A percentile compares a stretch with the other conserved stretches of the same genome.
Evolutionary conservation across 2,797 vertebrate species (phyloP).

Genomic region (Eulemur mongoz): DNA sequence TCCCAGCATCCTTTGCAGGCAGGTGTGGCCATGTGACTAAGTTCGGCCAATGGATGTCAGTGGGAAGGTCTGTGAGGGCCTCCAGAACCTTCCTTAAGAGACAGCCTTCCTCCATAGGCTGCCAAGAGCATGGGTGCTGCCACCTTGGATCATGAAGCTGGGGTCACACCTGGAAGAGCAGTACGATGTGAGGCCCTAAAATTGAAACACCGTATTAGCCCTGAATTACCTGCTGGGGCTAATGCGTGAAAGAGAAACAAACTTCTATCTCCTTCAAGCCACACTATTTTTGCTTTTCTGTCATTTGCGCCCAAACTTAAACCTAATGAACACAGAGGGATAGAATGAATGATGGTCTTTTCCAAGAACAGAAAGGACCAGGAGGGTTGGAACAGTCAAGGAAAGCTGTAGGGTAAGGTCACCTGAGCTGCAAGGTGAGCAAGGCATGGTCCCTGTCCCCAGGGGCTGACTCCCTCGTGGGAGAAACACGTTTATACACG

Average conservation of each 20-base stretch:
- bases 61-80: not conserved
- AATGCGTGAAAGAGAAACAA: not conserved
- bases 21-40: not conserved
- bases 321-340: not conserved
- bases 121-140: not conserved
- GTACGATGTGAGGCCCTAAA: not conserved
- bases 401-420: not conserved
- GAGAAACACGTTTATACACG: not conserved
- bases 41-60: not conserved
- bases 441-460: not conserved
- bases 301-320: not conserved
- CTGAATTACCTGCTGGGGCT: not conserved
- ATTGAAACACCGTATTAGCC: not conserved
- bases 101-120: not conserved
- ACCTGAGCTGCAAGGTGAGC: not conserved
- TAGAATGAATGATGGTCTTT: not conserved
- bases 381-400: not conserved
- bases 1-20: not conserved
- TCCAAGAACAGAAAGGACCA: not conserved
- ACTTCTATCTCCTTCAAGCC: not conserved
- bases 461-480: not conserved
- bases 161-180: not conserved
- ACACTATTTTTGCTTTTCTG: not conserved
- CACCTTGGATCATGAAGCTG: not conserved
- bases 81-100: not conserved